A percentile compares a stretch with the other conserved stretches of the same genome.
Evolutionary conservation across 2,888 invertebrate species (phyloP).

Genomic region (Carterocephalus palaemon): DNA sequence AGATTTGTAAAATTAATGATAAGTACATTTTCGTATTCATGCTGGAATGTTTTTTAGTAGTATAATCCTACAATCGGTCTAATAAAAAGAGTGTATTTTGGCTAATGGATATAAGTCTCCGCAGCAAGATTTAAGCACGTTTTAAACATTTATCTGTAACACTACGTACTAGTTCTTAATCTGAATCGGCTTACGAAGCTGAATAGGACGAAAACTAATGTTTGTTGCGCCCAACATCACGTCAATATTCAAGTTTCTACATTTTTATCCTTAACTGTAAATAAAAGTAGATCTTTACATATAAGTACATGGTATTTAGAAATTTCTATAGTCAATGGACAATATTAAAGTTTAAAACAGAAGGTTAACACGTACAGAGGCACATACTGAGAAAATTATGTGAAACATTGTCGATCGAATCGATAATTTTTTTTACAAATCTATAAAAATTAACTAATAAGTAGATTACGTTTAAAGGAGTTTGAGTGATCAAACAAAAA

Average conservation of each 20-base stretch:
- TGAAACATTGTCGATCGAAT: slow-evolving; percentile 1
- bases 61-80: no score
- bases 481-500: slow-evolving; percentile 60
- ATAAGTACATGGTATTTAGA: slow-evolving; percentile 1
- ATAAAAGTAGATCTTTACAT: background rate
- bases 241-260: background rate
- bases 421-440: slow-evolving; percentile 42
- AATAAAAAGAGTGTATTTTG: no score
- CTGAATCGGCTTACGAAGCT: slow-evolving; percentile 8
- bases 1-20: slow-evolving; percentile 7
- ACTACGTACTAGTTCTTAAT: slow-evolving; percentile 8
- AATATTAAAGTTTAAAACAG: slow-evolving; percentile 21
- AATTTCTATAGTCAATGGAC: slow-evolving; percentile 2
- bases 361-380: slow-evolving; percentile 20
- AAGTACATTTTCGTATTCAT: slow-evolving; percentile 7
- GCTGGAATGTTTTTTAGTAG: slow-evolving; percentile 17
- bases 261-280: slow-evolving; percentile 8
- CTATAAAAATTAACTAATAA: slow-evolving; percentile 49
- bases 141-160: slow-evolving; percentile 6
- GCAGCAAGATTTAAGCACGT: slow-evolving; percentile 1
- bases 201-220: background rate
- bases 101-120: background rate
- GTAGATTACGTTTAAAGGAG: slow-evolving; percentile 50
- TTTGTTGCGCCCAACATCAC: background rate
- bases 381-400: slow-evolving; percentile 22